Percentiles rank a stretch among this genome's conserved stretches.
These are phyloP conservation scores for Alentia gelatinosa DNA, from an alignment of 2,888 invertebrate species.

Conservation along the genomic window DNA sequence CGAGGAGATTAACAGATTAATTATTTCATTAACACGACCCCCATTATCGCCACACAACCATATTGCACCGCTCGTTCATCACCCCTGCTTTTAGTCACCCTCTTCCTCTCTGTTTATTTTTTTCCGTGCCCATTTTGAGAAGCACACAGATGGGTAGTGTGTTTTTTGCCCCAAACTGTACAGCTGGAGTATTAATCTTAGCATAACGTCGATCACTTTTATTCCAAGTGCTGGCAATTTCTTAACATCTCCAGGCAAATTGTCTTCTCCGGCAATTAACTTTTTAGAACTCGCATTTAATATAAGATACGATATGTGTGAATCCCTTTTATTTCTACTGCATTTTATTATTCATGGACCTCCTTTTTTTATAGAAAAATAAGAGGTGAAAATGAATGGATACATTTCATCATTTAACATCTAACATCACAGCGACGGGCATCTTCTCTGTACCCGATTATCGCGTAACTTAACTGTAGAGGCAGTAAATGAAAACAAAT, in stretches of 20 bases:
- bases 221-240: neutral
- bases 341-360: no score
- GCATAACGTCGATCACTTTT: neutral
- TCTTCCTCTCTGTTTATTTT: neutral
- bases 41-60: neutral
- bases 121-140: neutral
- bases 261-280: no score
- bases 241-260: neutral
- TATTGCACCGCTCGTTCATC: neutral
- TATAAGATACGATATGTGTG: no score
- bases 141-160: no score
- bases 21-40: conserved; percentile 26
- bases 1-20: neutral
- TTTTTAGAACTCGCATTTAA: no score
- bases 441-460: neutral
- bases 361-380: no score
- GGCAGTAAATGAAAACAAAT: neutral
- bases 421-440: neutral
- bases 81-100: neutral
- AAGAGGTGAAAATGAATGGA: neutral
- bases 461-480: neutral
- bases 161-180: no score
- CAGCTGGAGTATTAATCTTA: neutral
- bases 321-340: no score
- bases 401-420: neutral